Conservation (phyloP, 2,113 vertebrate genomes). For the Boulengeromyrus knoepffleri region DNA sequence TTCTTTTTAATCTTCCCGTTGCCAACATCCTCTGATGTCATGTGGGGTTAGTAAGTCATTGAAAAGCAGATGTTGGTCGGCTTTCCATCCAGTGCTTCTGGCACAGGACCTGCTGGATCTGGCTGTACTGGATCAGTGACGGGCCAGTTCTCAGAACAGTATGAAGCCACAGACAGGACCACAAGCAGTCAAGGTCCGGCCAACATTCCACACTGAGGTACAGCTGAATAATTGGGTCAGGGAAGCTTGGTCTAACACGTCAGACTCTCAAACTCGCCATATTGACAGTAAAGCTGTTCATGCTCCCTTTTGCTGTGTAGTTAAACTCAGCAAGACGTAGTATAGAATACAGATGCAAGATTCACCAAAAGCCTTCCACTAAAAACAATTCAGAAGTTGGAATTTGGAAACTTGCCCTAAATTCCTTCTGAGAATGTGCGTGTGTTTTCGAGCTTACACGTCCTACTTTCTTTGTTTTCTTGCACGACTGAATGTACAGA, state of each 20-base stretch:
- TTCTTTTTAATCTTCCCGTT: background rate
- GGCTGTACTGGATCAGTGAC: background rate
- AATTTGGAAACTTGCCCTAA: background rate
- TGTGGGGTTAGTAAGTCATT: conserved; percentile 5
- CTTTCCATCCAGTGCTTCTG: background rate
- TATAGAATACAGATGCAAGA: background rate
- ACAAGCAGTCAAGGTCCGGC: background rate
- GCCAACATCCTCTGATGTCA: conserved; percentile 17
- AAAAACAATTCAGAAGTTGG: background rate
- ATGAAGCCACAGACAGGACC: background rate
- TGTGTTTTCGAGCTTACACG: background rate
- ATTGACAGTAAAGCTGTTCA: background rate
- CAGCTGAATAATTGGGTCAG: background rate
- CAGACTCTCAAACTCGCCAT: background rate
- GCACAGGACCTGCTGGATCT: background rate
- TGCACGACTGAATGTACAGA: background rate
- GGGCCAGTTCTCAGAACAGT: background rate
- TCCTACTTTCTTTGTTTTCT: background rate
- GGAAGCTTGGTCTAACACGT: background rate
- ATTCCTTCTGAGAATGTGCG: background rate
- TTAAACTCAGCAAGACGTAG: background rate
- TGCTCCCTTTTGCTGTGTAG: background rate
- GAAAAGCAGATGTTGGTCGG: background rate
- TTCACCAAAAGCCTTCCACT: background rate
- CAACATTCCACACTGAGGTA: background rate